Conservation (phyloP, 2,113 vertebrate genomes). For the Apaloderma vittatum region DNA sequence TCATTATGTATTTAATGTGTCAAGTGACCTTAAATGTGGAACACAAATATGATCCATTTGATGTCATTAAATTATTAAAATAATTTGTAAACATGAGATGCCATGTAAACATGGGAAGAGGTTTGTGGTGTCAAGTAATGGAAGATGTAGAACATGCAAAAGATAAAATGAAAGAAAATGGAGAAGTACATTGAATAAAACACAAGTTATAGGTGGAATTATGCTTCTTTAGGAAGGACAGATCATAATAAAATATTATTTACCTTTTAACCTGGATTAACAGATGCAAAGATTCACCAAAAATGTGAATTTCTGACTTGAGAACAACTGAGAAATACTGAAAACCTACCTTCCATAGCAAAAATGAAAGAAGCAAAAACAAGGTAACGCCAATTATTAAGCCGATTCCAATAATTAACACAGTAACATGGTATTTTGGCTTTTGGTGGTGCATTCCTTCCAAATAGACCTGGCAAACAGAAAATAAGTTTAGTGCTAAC, state of each 20-base stretch:
- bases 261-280: not conserved
- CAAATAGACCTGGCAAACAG: constrained; percentile 83
- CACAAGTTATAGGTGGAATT: not conserved
- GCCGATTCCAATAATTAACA: constrained; percentile 84
- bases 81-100: not conserved
- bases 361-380: constrained; percentile 83
- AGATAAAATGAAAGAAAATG: not conserved
- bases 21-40: not conserved
- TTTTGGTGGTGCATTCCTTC: constrained; percentile 89
- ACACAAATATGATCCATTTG: not conserved
- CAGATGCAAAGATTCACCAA: not conserved
- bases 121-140: not conserved
- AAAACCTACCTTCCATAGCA: constrained; percentile 91
- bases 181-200: not conserved
- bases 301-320: not conserved
- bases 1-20: not conserved
- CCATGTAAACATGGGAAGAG: not conserved
- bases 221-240: not conserved
- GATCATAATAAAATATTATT: not conserved
- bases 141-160: not conserved
- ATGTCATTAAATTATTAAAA: not conserved
- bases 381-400: constrained; percentile 85
- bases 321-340: not conserved
- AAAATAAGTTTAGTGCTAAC: not conserved
- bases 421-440: constrained; percentile 78